A percentile compares a stretch with the other conserved stretches of the same genome.
Conservation (phyloP, 2,113 vertebrate species). For the Pygoscelis antarcticus region DNA sequence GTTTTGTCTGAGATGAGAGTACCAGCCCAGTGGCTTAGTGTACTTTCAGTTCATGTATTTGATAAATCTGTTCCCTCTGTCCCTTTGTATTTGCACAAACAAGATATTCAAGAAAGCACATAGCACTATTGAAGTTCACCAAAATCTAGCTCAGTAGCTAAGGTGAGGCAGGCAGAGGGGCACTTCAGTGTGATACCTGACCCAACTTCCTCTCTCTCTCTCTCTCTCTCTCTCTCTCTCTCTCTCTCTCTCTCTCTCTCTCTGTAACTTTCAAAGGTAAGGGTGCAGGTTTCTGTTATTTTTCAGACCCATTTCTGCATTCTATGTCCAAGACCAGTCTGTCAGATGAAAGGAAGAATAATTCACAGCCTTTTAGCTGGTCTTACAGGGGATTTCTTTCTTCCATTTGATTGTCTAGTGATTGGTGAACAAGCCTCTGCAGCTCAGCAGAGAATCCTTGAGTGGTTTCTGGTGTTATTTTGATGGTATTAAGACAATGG, state of each 20-base stretch:
- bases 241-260: no score
- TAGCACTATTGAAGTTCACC: neutral
- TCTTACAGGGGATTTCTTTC: conserved; percentile 27
- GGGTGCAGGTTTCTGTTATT: neutral
- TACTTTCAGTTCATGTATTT: neutral
- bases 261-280: neutral
- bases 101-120: neutral
- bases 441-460: conserved; percentile 49
- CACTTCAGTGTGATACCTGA: neutral
- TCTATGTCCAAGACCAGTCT: neutral
- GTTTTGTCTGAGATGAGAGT: neutral
- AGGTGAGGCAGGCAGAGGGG: neutral
- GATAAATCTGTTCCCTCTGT: neutral
- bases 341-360: conserved; percentile 66
- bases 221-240: no score
- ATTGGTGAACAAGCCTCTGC: conserved; percentile 59
- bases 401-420: conserved; percentile 49
- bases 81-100: neutral
- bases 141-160: neutral
- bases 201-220: neutral
- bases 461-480: conserved; percentile 65
- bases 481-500: conserved; percentile 70
- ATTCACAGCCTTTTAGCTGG: conserved; percentile 60
- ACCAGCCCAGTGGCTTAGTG: neutral
- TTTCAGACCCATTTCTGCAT: neutral